A percentile compares a stretch with the other conserved stretches of the same genome.
Conservation (phyloP, 2,113 vertebrate species). For the Myiopsitta monachus region DNA sequence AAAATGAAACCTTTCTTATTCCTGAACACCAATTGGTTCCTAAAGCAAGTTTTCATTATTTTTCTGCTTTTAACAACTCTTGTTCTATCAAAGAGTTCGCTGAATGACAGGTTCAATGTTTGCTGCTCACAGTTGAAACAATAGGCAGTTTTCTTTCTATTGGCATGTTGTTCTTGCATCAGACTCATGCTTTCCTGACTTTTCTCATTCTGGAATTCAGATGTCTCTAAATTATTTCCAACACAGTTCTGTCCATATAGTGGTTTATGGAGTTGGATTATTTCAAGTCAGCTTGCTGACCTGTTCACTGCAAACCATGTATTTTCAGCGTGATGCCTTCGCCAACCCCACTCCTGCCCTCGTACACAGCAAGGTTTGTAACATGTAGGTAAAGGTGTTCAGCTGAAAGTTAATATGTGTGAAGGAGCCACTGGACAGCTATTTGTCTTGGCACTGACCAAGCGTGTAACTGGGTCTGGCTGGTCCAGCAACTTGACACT, state of each 20-base stretch:
- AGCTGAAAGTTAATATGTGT: neutral
- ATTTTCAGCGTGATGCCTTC: neutral
- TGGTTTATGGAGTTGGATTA: neutral
- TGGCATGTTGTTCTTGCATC: neutral
- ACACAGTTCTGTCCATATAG: neutral
- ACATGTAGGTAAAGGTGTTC: neutral
- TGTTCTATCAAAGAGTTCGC: neutral
- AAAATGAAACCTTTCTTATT: neutral
- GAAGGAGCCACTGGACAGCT: neutral
- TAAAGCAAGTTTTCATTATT: slow-evolving; percentile 27
- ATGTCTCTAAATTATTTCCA: neutral
- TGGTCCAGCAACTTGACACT: neutral
- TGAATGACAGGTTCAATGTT: neutral
- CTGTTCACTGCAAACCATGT: neutral
- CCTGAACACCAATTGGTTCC: neutral
- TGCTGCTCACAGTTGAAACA: neutral
- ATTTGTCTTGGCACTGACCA: neutral
- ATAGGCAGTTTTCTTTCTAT: neutral
- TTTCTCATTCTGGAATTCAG: neutral
- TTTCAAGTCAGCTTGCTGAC: neutral
- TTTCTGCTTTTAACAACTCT: neutral
- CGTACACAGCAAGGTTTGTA: neutral
- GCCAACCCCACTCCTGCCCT: neutral
- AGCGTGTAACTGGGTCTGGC: neutral
- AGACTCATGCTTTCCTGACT: neutral